These are phyloP conservation scores for Ammodytes dubius DNA, from an alignment of 2,113 vertebrate genomes.

Conservation along the genomic window DNA sequence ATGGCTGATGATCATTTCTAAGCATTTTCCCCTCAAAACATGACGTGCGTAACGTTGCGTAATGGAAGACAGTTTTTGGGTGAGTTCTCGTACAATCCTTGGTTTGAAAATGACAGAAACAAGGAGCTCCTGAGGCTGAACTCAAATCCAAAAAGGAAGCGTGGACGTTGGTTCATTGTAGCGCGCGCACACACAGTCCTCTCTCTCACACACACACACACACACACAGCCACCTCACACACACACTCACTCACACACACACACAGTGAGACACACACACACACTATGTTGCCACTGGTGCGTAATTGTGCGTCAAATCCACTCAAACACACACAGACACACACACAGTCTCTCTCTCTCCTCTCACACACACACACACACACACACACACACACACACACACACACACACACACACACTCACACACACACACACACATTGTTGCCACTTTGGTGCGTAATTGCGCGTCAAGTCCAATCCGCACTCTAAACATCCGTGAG, in stretches of 20 bases:
- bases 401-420: too few species aligned
- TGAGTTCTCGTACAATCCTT: constrained; percentile 5
- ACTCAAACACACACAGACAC: constrained; percentile 60
- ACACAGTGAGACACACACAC: too few species aligned
- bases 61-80: constrained; percentile 72
- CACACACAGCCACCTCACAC: too few species aligned
- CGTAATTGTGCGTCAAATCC: not conserved
- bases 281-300: not conserved
- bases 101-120: constrained; percentile 41
- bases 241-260: too few species aligned
- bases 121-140: constrained; percentile 39
- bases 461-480: constrained; percentile 59
- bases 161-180: too few species aligned
- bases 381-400: too few species aligned
- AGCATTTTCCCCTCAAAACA: constrained; percentile 8
- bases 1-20: constrained; percentile 35
- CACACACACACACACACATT: too few species aligned
- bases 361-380: too few species aligned
- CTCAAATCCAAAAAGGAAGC: constrained; percentile 35
- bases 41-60: constrained; percentile 57
- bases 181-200: too few species aligned
- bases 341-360: too few species aligned
- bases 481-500: constrained; percentile 89
- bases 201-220: too few species aligned
- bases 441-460: constrained; percentile 19